Conservation (phyloP, 2,888 invertebrate genomes). For the Lycocerus yunnanus region DNA sequence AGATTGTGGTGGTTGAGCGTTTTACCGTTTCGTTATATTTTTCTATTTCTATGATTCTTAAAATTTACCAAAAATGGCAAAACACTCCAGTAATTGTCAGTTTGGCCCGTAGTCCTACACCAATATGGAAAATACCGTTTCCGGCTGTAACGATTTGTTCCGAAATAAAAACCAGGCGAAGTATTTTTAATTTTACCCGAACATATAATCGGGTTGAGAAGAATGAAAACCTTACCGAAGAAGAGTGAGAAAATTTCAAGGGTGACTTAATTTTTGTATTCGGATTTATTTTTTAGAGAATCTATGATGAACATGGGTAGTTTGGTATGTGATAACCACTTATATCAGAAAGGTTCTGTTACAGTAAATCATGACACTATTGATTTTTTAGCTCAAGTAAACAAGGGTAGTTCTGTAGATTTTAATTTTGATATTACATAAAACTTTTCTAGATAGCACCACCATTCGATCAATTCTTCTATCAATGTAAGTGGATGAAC, state of each 20-base stretch:
- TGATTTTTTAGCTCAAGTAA: conserved; percentile 61
- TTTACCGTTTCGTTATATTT: conserved; percentile 54
- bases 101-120: conserved; percentile 74
- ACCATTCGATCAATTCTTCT: conserved; percentile 48
- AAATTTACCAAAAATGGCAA: conserved; percentile 74
- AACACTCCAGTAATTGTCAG: conserved; percentile 76
- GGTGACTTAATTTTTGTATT: not conserved
- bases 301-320: conserved; percentile 59
- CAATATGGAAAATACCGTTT: conserved; percentile 65
- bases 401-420: conserved; percentile 16
- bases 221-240: conserved; percentile 55
- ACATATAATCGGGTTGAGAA: conserved; percentile 52
- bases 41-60: conserved; percentile 64
- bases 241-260: conserved; percentile 57
- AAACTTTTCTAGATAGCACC: conserved; percentile 46
- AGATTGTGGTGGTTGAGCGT: conserved; percentile 68
- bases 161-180: conserved; percentile 66
- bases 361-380: conserved; percentile 61
- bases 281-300: conserved; percentile 49
- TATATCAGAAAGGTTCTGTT: conserved; percentile 59
- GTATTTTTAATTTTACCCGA: conserved; percentile 67
- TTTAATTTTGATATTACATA: not conserved
- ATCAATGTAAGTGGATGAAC: conserved; percentile 57
- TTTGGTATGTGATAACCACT: conserved; percentile 64
- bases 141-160: conserved; percentile 55